Conservation (phyloP, 2,113 vertebrate species). For the Nymphicus hollandicus region DNA sequence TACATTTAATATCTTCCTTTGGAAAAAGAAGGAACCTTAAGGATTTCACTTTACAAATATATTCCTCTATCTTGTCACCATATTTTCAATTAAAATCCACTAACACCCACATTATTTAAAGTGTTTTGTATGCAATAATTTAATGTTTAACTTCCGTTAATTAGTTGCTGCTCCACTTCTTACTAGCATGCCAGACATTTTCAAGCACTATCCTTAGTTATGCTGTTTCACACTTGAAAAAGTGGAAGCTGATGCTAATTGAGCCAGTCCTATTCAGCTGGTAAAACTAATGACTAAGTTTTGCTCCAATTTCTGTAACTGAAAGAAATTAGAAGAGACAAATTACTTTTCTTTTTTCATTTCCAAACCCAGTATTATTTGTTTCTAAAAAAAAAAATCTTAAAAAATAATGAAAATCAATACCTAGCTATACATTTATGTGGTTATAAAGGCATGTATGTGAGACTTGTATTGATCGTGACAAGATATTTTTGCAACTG, state of each 20-base stretch:
- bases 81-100: background rate
- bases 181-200: background rate
- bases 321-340: background rate
- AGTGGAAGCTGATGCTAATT: background rate
- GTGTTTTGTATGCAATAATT: background rate
- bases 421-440: background rate
- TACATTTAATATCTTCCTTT: background rate
- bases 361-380: background rate
- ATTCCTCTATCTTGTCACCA: background rate
- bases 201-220: background rate
- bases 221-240: background rate
- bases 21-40: background rate
- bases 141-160: background rate
- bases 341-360: background rate
- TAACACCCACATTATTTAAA: background rate
- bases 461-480: background rate
- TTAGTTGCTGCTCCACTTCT: background rate
- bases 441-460: background rate
- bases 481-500: background rate
- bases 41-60: background rate
- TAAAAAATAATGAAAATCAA: background rate
- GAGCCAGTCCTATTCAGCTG: background rate
- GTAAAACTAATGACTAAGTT: background rate
- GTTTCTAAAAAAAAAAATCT: background rate
- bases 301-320: background rate